phyloP scores from a whole-genome alignment of 2,888 invertebrate species.

The Cheilosia impressa region DNA sequence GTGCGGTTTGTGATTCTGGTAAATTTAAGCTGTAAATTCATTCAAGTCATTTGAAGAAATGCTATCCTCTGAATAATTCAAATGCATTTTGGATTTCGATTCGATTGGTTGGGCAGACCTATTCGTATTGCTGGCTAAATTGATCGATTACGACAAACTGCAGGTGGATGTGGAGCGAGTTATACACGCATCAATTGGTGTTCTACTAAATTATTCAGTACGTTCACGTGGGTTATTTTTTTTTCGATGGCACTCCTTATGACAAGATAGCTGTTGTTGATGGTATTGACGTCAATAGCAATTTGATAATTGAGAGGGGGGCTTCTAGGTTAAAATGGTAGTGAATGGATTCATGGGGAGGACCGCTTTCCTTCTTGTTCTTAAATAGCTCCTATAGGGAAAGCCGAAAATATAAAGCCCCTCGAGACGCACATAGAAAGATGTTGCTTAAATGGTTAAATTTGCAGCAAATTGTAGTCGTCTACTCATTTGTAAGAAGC shows the following conservation, averaged over 20 bases:
- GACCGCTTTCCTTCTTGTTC: too few species aligned
- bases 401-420: too few species aligned
- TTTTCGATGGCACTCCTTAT: not conserved
- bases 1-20: conserved; percentile 6
- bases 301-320: too few species aligned
- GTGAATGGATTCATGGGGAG: too few species aligned
- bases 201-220: conserved; percentile 32
- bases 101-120: not conserved
- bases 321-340: not conserved
- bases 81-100: conserved; percentile 24
- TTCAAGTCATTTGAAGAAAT: conserved; percentile 20
- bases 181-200: not conserved
- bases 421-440: too few species aligned
- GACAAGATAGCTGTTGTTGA: too few species aligned
- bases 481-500: too few species aligned
- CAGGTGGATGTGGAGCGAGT: not conserved
- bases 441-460: too few species aligned
- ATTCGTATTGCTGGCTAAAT: conserved; percentile 17
- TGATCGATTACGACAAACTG: conserved; percentile 45
- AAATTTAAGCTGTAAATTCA: conserved; percentile 20
- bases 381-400: too few species aligned
- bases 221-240: not conserved
- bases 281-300: too few species aligned
- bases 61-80: conserved; percentile 47
- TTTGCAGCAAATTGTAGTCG: too few species aligned